Base-by-base conservation (phyloP, 2,797 vertebrate species). In the Hypotaenidia okinawae region DNA sequence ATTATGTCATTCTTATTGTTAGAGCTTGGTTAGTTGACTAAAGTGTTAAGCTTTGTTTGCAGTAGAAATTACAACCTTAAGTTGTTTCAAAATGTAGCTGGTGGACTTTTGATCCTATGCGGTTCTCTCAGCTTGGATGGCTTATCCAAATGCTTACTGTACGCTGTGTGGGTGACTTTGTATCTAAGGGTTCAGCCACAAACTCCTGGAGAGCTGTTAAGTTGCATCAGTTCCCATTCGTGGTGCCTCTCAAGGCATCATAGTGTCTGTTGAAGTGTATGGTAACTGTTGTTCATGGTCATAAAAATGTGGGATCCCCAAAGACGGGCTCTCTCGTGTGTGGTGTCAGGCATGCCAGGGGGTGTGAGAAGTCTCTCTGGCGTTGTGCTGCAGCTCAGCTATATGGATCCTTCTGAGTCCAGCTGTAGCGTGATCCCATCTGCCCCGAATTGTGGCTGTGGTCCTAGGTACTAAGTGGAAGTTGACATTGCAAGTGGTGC, bases 1-100 rank as follows among this genome's bases (percentile, higher is more conserved):
- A 97, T 98, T 98, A 98, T 97, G 97, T 98, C 98, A 98, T 98
- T 96, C 97, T 97, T 97, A 98, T 98, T 98, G 97, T 98, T 97
- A 95, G 87, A 90, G 74, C 73, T 78, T 96, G 47, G 91, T 76
- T 73, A 89, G 95, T 93, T 96, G 96, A 93, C 91, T 94, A 79
- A 94, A 96, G 97, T 93, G 95, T 94, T 95, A 95, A 96, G 92
- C 97, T 97, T 96, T 95, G 92, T 95, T 96, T 93, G 95, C 88
- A 37, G 33, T 62, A 81, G 67, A 93, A 79, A 87, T 94, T 94
- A 93, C 72, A 95, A 83, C 72, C 45, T 67, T 77, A 95, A 79
- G 47, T 91, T 61, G n/a, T 83, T 92, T 94, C 59, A 93, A 86
- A 95, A 84, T 91, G 14, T 47, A 54, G 27, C 61, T 94, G 68